Base-by-base conservation (phyloP, 1,140 invertebrate genomes). In the Sinella curviseta region DNA sequence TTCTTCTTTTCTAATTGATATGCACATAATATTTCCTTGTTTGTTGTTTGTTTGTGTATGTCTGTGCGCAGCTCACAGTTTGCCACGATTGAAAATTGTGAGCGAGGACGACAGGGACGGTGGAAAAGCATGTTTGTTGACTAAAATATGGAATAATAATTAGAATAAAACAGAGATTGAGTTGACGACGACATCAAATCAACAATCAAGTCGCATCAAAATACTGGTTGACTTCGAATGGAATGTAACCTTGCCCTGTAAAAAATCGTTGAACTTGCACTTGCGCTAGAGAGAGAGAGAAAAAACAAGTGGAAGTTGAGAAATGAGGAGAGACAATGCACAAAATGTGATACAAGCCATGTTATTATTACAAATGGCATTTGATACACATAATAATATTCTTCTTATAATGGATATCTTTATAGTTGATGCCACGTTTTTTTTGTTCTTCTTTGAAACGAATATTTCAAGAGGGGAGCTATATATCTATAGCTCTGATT, bases 141-240 rank as follows among this genome's bases (percentile, higher is more conserved):
- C 39, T 48, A 20, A n/a, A 20, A 8, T 48, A 48, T 20, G 39
- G 39, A 48, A 48, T 48, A n/a, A n/a, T n/a, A 48, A 48, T 48
- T 48, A 48, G 20, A 48, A 48, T 48, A 48, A 48, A 48, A 20
- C 39, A 12, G 39, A 20, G 39, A 48, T 48, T 48, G 39, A 60
- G 57, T 26, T 26, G 65, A 14, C 31, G 65, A 33, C n/a, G 65
- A 70, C 65, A 70, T 70, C 28, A 33, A 70, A 70, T 31, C 65
- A 70, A 8, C 65, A 70, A 70, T 70, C 65, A 31, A 70, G 31
- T 70, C 39, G n/a, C n/a, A 12, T 48, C 39, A 48, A n/a, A n/a
- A n/a, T n/a, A 70, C 65, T 70, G 65, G 65, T 70, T 70, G 65
- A 70, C 65, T 70, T 70, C 65, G 31, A 70, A 70, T 70, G 65